Evolutionary conservation across 2,797 vertebrate species (phyloP).

Genomic region (Oreochromis grahami): DNA sequence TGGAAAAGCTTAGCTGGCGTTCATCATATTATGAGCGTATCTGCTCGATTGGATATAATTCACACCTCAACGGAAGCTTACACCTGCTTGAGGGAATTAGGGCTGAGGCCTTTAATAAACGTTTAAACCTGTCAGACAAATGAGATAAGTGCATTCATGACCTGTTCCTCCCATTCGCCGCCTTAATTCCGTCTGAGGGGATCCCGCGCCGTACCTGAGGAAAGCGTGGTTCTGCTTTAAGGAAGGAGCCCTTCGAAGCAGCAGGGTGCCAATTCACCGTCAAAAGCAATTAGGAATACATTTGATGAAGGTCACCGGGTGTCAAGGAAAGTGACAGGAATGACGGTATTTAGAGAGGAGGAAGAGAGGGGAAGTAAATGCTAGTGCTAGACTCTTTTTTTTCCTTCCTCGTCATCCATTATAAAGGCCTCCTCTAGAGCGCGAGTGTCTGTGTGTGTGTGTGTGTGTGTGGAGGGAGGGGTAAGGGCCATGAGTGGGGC

Average conservation of each 20-base stretch:
- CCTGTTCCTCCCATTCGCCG: slow-evolving; percentile 64
- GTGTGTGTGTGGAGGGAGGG: slow-evolving; percentile 30
- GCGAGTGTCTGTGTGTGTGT: neutral
- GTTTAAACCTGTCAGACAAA: slow-evolving; percentile 81
- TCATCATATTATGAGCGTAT: slow-evolving; percentile 75
- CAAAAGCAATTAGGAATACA: slow-evolving; percentile 81
- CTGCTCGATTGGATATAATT: slow-evolving; percentile 75
- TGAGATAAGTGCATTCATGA: slow-evolving; percentile 75
- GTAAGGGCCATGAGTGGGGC: slow-evolving; percentile 41
- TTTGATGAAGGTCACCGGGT: slow-evolving; percentile 81
- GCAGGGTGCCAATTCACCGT: slow-evolving; percentile 65
- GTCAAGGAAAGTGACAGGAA: slow-evolving; percentile 79
- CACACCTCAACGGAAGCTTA: slow-evolving; percentile 79
- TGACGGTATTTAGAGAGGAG: slow-evolving; percentile 73
- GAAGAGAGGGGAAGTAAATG: slow-evolving; percentile 47
- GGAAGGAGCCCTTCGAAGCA: neutral
- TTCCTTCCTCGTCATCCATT: slow-evolving; percentile 41
- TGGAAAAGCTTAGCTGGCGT: slow-evolving; percentile 70
- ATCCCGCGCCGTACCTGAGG: slow-evolving; percentile 60
- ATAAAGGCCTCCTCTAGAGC: slow-evolving; percentile 42
- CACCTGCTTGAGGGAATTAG: slow-evolving; percentile 84
- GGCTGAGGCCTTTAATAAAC: slow-evolving; percentile 74
- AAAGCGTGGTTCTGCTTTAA: neutral
- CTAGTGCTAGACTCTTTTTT: neutral
- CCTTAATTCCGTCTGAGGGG: slow-evolving; percentile 74